These are phyloP conservation scores for Pseudobourletiella spinata DNA, from an alignment of 1,140 invertebrate genomes.

Conservation along the genomic window DNA sequence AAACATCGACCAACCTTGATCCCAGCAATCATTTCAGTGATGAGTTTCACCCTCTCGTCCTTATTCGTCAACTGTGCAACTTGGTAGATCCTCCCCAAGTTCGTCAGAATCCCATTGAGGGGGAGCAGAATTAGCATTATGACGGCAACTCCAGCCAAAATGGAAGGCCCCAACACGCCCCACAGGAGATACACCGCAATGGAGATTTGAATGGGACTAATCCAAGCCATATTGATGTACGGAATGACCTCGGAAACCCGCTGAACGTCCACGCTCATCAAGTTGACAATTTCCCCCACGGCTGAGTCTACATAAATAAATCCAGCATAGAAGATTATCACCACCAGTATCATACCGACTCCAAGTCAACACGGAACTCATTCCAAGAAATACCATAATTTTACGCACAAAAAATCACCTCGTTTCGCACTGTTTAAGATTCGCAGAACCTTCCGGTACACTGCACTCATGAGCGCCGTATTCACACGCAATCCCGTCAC, in stretches of 20 bases:
- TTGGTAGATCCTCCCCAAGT: conserved; percentile 52
- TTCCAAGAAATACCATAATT: neutral
- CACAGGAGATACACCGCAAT: conserved; percentile 84
- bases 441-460: conserved; percentile 73
- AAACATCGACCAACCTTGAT: conserved; percentile 64
- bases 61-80: conserved; percentile 84
- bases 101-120: conserved; percentile 43
- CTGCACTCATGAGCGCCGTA: conserved; percentile 80
- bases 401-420: conserved; percentile 11
- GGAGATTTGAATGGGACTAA: conserved; percentile 82
- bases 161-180: conserved; percentile 52
- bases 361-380: neutral
- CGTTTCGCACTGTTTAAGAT: conserved; percentile 68
- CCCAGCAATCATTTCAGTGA: conserved; percentile 91
- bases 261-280: conserved; percentile 84
- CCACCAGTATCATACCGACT: neutral
- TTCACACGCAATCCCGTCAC: conserved; percentile 82
- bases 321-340: neutral
- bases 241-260: conserved; percentile 73
- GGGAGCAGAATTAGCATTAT: conserved; percentile 61
- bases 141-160: conserved; percentile 43
- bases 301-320: conserved; percentile 49
- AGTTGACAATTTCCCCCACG: conserved; percentile 83
- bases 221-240: conserved; percentile 89
- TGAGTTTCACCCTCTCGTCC: conserved; percentile 82